Evolutionary conservation across 1,140 invertebrate genomes (phyloP), one percentile per base, ranked within the genome.

Genomic region (Panagrolaimus sp.): DNA sequence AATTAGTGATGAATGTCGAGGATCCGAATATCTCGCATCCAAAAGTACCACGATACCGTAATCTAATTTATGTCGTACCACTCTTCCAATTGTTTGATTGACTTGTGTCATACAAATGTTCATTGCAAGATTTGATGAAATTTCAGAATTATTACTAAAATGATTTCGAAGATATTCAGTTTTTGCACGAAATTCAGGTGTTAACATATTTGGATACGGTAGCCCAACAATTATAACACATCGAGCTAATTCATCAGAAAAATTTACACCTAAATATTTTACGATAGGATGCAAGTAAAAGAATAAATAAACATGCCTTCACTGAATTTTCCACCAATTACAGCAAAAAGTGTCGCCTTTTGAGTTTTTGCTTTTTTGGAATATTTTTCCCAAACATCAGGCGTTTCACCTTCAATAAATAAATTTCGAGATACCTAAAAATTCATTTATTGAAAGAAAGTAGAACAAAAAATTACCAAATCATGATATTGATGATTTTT

Each of bases 81-180:
- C 92, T 78, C 92, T 87, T 14, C 94, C 95, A 74, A 98, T 91
- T 27, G 95, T 93, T 86, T 98, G 95, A 86, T 98, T 98, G 0
- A 98, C 90, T 47, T 94, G 93, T 27, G 46, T 73, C 27, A 27
- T 73, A 43, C 65, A 74, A n/a, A 68, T 73, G 72, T 67, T 72
- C 45, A 63, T 31, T 5, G 65, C n/a, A 8, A 74, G 27, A 14
- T 44, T 43, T 27, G 27, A 13, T 63, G 51, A 8, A 20, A 71
- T 69, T 42, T 68, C 31, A 38, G 14, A 38, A 9, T 62, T n/a
- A n/a, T n/a, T n/a, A n/a, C n/a, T 5, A 31, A 63, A 45, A 62
- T 43, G 25, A 70, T 74, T 53, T 42, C 5, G 13, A 23, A n/a
- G 38, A 27, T 75, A 97, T 76, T 89, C 87, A 84, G 91, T 90